These are phyloP conservation scores for Hypsibius dujardini DNA, from an alignment of 1,140 invertebrate species.

Conservation along the genomic window DNA sequence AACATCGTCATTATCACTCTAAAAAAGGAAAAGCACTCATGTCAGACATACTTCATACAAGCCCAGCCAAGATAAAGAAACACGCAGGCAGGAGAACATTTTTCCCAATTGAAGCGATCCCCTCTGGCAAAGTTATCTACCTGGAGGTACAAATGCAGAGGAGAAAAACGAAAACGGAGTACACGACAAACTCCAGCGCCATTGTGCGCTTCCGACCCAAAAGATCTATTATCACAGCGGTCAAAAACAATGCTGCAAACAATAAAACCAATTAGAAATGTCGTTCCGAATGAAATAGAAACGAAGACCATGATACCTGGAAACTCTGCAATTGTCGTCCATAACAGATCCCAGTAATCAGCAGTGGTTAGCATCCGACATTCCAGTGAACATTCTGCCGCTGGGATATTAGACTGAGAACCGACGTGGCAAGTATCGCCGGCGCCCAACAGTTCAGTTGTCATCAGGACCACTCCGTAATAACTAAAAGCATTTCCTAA, in stretches of 20 bases:
- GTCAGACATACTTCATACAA: too few relatives aligned
- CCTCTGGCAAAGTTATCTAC: too few relatives aligned
- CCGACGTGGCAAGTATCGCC: conserved; percentile 37
- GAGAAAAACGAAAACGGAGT: conserved; percentile 58
- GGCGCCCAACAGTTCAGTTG: conserved; percentile 70
- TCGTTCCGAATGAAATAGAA: conserved; percentile 18
- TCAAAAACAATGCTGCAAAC: conserved; percentile 62
- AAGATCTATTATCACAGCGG: conserved; percentile 72
- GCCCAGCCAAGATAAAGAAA: background rate
- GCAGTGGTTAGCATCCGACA: conserved; percentile 53
- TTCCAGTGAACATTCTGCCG: conserved; percentile 44
- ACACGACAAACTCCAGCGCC: conserved; percentile 74
- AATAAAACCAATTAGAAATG: conserved; percentile 22
- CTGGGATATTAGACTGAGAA: conserved; percentile 26
- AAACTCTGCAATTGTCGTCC: conserved; percentile 87
- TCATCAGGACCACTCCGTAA: conserved; percentile 83
- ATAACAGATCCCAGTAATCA: conserved; percentile 78
- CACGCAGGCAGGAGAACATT: too few relatives aligned
- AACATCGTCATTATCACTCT: conserved; percentile 60
- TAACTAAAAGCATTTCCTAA: conserved; percentile 85
- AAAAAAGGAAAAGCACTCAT: too few relatives aligned
- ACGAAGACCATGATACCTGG: conserved; percentile 43
- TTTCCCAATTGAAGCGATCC: too few relatives aligned
- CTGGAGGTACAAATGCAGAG: conserved; percentile 55
- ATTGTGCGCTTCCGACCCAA: conserved; percentile 80